Evolutionary conservation across 1,140 invertebrate genomes (phyloP).

Genomic region (Lasaia peninsularis): DNA sequence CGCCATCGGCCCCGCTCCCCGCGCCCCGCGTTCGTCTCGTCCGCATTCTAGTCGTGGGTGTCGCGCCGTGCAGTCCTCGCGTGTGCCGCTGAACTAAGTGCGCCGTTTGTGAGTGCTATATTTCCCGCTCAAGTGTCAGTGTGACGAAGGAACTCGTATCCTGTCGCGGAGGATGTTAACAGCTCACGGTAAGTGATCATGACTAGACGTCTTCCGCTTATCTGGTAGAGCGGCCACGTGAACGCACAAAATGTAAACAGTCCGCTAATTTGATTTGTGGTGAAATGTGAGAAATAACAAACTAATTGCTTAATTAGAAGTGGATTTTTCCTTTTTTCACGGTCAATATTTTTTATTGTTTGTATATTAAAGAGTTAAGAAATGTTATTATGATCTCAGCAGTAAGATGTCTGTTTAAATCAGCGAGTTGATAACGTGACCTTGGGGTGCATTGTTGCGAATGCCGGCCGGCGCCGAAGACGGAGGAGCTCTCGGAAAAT

Average conservation of each 20-base stretch:
- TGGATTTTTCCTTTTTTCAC: slow-evolving; percentile 1
- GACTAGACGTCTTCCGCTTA: slow-evolving; percentile 51
- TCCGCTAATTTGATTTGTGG: slow-evolving; percentile 67
- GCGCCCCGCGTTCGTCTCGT: slow-evolving; percentile 56
- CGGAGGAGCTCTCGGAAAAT: slow-evolving; percentile 55
- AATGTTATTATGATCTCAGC: neutral
- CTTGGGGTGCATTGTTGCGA: slow-evolving; percentile 61
- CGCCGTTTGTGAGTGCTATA: slow-evolving; percentile 73
- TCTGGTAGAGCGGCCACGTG: slow-evolving; percentile 64
- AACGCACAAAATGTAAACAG: slow-evolving; percentile 73
- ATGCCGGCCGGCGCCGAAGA: slow-evolving; percentile 63
- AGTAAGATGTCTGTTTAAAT: slow-evolving; percentile 46
- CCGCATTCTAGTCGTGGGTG: slow-evolving; percentile 75
- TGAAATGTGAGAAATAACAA: slow-evolving; percentile 18
- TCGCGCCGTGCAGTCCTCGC: slow-evolving; percentile 72
- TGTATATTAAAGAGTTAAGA: slow-evolving; percentile 5
- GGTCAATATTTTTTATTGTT: neutral
- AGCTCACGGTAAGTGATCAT: slow-evolving; percentile 69
- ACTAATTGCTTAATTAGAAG: slow-evolving; percentile 13
- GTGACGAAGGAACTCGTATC: slow-evolving; percentile 58
- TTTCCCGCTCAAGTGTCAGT: slow-evolving; percentile 71
- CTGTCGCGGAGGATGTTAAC: slow-evolving; percentile 72
- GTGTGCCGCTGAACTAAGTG: slow-evolving; percentile 71
- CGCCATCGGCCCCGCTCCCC: slow-evolving; percentile 52
- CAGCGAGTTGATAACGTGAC: slow-evolving; percentile 72